These are phyloP conservation scores for Antheraea pernyi DNA, from an alignment of 1,140 invertebrate species.

Conservation along the genomic window DNA sequence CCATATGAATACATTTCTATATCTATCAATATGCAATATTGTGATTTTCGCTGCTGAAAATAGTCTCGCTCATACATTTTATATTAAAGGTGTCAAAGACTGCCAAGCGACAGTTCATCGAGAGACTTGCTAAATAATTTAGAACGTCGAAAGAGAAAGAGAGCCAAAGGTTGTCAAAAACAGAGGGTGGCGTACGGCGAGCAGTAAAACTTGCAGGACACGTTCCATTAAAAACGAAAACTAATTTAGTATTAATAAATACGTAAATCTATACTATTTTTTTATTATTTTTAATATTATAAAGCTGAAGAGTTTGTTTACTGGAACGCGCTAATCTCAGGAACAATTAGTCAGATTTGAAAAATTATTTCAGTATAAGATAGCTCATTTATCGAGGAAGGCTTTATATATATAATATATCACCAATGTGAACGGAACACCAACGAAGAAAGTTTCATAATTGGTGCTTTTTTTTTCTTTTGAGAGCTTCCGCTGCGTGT, in stretches of 20 bases:
- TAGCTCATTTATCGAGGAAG: no score
- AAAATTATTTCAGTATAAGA: no score
- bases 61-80: neutral
- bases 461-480: no score
- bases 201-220: slow-evolving; percentile 3
- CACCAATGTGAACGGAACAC: no score
- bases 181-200: slow-evolving; percentile 5
- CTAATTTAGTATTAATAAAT: neutral
- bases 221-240: neutral
- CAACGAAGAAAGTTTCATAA: no score
- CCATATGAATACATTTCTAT: slow-evolving; percentile 14
- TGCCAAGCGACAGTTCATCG: neutral
- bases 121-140: slow-evolving; percentile 3
- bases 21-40: slow-evolving; percentile 12
- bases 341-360: no score
- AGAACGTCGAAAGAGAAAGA: slow-evolving; percentile 6
- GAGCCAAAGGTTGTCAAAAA: slow-evolving; percentile 7
- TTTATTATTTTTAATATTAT: no score
- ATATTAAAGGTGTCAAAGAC: slow-evolving; percentile 7
- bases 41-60: neutral
- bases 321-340: no score
- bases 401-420: no score
- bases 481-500: no score
- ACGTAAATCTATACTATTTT: no score
- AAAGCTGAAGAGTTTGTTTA: no score